These are phyloP conservation scores for Argyra leucocephala DNA, from an alignment of 2,888 invertebrate species.

Conservation along the genomic window DNA sequence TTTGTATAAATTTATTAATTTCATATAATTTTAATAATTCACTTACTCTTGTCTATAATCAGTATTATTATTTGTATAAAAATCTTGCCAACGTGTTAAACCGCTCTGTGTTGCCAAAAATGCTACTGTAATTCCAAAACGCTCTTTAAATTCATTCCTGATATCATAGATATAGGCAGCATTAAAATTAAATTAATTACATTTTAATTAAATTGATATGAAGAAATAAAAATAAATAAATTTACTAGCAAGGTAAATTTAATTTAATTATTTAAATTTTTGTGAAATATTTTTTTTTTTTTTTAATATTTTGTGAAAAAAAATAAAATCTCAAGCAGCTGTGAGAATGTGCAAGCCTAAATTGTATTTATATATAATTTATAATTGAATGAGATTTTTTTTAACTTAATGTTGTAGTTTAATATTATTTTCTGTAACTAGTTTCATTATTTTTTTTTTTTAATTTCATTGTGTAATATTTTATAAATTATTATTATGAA, in stretches of 20 bases:
- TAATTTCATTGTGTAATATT: no score
- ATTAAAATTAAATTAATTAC: not conserved
- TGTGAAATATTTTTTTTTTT: not conserved
- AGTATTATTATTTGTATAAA: constrained; percentile 49
- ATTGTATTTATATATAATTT: no score
- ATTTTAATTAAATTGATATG: no score
- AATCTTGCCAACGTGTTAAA: constrained; percentile 78
- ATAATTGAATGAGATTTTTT: no score
- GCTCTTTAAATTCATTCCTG: constrained; percentile 72
- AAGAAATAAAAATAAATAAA: no score
- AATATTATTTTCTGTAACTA: no score
- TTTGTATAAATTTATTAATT: not conserved
- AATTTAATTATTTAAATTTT: constrained; percentile 5
- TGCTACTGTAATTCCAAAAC: constrained; percentile 73
- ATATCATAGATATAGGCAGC: not conserved
- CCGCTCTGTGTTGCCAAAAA: constrained; percentile 88
- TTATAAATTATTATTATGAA: no score
- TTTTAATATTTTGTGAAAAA: not conserved
- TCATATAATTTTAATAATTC: not conserved
- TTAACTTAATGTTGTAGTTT: no score
- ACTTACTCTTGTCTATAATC: constrained; percentile 40
- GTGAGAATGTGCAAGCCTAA: not conserved
- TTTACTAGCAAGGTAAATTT: no score
- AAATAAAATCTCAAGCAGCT: not conserved
- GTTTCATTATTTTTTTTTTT: no score